phyloP scores from a whole-genome alignment of 2,797 vertebrate genomes.

The Helostoma temminkii region DNA sequence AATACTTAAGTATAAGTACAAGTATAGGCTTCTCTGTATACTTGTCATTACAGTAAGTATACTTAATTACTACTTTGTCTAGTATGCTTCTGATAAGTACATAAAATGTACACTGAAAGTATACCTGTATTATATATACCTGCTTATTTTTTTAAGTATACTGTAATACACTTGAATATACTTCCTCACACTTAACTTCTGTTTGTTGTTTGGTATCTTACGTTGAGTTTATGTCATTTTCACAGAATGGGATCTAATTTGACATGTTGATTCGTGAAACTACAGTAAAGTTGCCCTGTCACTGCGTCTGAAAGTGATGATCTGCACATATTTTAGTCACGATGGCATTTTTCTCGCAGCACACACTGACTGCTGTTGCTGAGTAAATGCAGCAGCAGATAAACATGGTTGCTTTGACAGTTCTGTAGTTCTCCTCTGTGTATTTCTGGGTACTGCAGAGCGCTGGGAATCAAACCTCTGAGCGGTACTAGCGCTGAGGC shows the following conservation, averaged over 20 bases:
- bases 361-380: neutral
- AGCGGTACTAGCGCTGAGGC: conserved; percentile 3
- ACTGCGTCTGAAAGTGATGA: neutral
- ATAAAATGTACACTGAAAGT: too few species aligned
- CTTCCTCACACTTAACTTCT: conserved; percentile 1
- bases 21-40: too few species aligned
- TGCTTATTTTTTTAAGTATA: too few species aligned
- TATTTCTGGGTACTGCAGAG: conserved; percentile 9
- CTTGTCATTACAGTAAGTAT: too few species aligned
- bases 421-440: conserved; percentile 22
- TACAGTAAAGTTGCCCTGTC: neutral
- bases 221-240: neutral
- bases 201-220: neutral
- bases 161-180: too few species aligned
- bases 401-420: conserved; percentile 19
- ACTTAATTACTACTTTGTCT: too few species aligned
- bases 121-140: too few species aligned
- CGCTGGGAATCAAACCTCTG: conserved; percentile 31
- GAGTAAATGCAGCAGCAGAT: conserved; percentile 10
- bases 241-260: neutral
- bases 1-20: too few species aligned
- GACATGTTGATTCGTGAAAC: neutral
- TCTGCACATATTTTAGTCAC: neutral
- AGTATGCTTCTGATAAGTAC: too few species aligned
- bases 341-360: conserved; percentile 2